Evolutionary conservation across 1,140 invertebrate genomes (phyloP).

Genomic region (Diprion similis): DNA sequence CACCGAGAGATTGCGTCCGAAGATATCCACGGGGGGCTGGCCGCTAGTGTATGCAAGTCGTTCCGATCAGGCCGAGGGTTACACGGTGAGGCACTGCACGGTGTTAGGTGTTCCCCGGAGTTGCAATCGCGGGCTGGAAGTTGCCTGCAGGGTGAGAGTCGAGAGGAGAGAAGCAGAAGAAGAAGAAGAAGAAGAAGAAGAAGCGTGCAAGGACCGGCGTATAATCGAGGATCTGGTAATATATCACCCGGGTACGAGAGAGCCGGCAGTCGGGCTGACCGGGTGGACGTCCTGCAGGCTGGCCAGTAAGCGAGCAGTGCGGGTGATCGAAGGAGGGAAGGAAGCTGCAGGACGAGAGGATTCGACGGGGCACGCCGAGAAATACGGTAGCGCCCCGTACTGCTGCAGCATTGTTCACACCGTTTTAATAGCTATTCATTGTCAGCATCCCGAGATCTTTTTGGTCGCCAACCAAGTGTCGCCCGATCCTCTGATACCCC

Average conservation of each 20-base stretch:
- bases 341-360: conserved; percentile 15
- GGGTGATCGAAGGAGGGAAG: not conserved
- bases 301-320: not conserved
- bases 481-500: conserved; percentile 40
- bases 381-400: conserved; percentile 9
- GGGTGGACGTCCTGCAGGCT: conserved; percentile 11
- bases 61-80: not conserved
- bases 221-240: conserved; percentile 4
- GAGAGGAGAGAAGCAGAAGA: conserved; percentile 5
- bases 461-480: conserved; percentile 37
- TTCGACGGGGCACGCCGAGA: conserved; percentile 20
- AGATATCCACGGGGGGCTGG: not conserved
- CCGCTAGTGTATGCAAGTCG: not conserved
- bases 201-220: not conserved
- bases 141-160: too few species aligned
- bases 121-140: not conserved
- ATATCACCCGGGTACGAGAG: conserved; percentile 4
- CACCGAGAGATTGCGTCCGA: not conserved
- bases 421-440: conserved; percentile 59
- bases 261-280: not conserved
- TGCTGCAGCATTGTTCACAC: conserved; percentile 52
- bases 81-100: too few species aligned
- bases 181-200: not conserved
- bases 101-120: conserved; percentile 1
- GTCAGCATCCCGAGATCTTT: conserved; percentile 43